Conservation (phyloP, 2,888 invertebrate genomes). For the Clostera curtula region DNA sequence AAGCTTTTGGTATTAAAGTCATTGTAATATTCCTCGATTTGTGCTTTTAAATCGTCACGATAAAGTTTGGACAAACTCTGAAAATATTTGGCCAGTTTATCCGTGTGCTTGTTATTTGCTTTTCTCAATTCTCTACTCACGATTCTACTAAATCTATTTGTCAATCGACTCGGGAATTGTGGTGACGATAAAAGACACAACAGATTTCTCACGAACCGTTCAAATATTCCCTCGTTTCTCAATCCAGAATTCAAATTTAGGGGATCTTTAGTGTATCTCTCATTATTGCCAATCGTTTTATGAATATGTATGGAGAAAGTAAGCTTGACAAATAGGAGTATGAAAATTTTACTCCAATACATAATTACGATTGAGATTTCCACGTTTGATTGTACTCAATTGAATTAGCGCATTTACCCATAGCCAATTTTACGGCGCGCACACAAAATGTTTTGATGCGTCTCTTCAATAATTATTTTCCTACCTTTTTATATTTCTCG, state of each 20-base stretch:
- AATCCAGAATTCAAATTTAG: no score
- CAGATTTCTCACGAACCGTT: slow-evolving; percentile 33
- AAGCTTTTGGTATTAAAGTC: slow-evolving; percentile 22
- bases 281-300: no score
- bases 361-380: no score
- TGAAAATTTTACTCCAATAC: no score
- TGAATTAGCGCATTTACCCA: no score
- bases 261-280: no score
- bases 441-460: slow-evolving; percentile 2
- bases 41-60: slow-evolving; percentile 25
- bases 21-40: slow-evolving; percentile 23
- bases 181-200: slow-evolving; percentile 28
- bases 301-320: no score
- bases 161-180: slow-evolving; percentile 27
- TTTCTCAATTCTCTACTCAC: slow-evolving; percentile 24
- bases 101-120: slow-evolving; percentile 25
- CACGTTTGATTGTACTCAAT: no score
- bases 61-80: slow-evolving; percentile 26
- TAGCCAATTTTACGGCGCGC: slow-evolving; percentile 24
- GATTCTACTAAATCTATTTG: slow-evolving; percentile 27
- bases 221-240: slow-evolving; percentile 36
- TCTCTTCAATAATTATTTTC: slow-evolving; percentile 6
- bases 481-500: slow-evolving; percentile 16
- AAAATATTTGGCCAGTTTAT: slow-evolving; percentile 27
- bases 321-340: no score